These are phyloP conservation scores for Enoplosus armatus DNA, from an alignment of 2,797 vertebrate genomes.

Conservation along the genomic window DNA sequence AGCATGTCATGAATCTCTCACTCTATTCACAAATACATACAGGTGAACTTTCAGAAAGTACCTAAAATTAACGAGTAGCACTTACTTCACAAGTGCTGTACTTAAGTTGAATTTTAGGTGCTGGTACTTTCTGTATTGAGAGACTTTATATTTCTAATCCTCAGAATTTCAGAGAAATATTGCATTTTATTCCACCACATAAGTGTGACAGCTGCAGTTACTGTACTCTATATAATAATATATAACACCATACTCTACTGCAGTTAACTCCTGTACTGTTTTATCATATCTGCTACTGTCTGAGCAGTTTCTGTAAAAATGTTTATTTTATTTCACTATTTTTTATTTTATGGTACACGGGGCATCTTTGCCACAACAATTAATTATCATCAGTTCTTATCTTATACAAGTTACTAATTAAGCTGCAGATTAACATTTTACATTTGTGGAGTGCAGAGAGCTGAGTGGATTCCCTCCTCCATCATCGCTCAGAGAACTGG, in stretches of 20 bases:
- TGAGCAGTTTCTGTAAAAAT: neutral
- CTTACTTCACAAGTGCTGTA: neutral
- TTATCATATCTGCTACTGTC: neutral
- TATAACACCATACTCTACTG: neutral
- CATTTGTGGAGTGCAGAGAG: conserved; percentile 16
- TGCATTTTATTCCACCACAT: neutral
- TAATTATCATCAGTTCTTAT: too few species aligned
- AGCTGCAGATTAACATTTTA: neutral
- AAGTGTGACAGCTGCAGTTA: neutral
- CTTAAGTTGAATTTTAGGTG: neutral
- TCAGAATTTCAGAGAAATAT: neutral
- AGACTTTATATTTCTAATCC: neutral
- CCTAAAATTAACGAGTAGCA: neutral
- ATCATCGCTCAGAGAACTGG: conserved; percentile 39
- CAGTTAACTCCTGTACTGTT: neutral
- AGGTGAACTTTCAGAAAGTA: conserved; percentile 12
- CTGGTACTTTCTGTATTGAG: neutral
- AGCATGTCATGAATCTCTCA: conserved; percentile 12
- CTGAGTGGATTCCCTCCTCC: conserved; percentile 39
- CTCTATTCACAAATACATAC: conserved; percentile 9
- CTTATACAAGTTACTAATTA: neutral
- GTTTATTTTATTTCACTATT: too few species aligned
- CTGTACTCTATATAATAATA: neutral
- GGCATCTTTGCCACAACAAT: neutral
- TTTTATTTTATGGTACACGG: neutral